Evolutionary conservation across 2,797 vertebrate species (phyloP).

Genomic region (Spinus olivaceus): DNA sequence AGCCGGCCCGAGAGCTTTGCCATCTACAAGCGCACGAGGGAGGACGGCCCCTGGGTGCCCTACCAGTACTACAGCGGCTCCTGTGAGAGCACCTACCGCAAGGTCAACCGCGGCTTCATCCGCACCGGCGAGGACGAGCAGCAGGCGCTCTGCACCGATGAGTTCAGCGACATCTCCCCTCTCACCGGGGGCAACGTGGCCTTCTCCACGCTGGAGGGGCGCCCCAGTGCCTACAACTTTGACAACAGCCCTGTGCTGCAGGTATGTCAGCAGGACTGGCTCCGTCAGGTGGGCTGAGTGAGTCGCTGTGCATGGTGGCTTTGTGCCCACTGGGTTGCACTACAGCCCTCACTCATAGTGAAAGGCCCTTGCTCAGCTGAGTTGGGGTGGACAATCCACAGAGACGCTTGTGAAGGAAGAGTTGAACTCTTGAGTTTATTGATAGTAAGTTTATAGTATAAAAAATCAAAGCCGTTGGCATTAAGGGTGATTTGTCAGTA

Average conservation of each 20-base stretch:
- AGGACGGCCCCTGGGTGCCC: slow-evolving; percentile 86
- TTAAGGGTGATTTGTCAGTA: not conserved
- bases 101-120: slow-evolving; percentile 86
- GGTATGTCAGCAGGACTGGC: slow-evolving; percentile 65
- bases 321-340: fast-evolving
- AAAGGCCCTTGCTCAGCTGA: not conserved
- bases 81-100: slow-evolving; percentile 91
- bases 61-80: slow-evolving; percentile 98
- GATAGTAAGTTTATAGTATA: not conserved
- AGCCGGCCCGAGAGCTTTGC: slow-evolving; percentile 95
- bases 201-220: slow-evolving; percentile 93
- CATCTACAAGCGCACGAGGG: slow-evolving; percentile 89
- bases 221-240: slow-evolving; percentile 95
- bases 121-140: slow-evolving; percentile 91
- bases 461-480: fast-evolving
- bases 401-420: not conserved
- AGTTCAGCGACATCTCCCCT: slow-evolving; percentile 98
- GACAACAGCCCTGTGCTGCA: slow-evolving; percentile 93
- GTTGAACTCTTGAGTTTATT: not conserved
- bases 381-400: not conserved
- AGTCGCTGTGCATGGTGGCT: not conserved
- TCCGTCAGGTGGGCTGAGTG: fast-evolving
- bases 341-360: not conserved
- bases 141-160: slow-evolving; percentile 92
- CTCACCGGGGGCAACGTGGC: slow-evolving; percentile 95